Conservation (phyloP, 1,140 invertebrate species). For the Penaeus chinensis region DNA sequence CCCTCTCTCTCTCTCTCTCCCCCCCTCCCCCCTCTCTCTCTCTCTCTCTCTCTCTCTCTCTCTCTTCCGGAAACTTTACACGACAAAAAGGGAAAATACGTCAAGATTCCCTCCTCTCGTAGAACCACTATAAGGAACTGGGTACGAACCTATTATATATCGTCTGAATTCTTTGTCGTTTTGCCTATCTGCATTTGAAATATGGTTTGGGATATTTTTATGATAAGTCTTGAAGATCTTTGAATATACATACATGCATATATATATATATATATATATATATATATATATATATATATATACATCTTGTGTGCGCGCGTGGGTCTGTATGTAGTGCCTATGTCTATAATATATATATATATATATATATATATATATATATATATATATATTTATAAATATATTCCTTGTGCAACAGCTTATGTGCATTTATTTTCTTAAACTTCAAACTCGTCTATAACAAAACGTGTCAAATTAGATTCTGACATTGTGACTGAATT, state of each 20-base stretch:
- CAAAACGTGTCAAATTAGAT: no score
- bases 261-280: background rate
- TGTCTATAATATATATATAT: background rate
- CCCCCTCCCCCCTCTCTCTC: background rate
- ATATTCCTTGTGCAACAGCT: background rate
- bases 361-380: background rate
- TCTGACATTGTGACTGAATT: no score
- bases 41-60: background rate
- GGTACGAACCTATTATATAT: no score
- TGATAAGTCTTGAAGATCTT: background rate
- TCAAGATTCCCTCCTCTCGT: no score
- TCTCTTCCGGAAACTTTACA: no score
- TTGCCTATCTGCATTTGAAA: no score
- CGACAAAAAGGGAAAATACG: no score
- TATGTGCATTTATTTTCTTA: background rate
- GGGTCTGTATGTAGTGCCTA: background rate
- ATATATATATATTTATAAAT: background rate
- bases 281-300: background rate
- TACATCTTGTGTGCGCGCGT: background rate
- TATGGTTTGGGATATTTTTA: no score
- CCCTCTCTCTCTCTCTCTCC: no score
- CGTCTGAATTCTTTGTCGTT: no score
- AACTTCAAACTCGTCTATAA: no score
- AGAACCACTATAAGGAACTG: no score
- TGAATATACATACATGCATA: slow-evolving; percentile 2